Evolutionary conservation across 2,888 invertebrate genomes (phyloP), one percentile per base, ranked within the genome.

Genomic region (Clivina fossor): DNA sequence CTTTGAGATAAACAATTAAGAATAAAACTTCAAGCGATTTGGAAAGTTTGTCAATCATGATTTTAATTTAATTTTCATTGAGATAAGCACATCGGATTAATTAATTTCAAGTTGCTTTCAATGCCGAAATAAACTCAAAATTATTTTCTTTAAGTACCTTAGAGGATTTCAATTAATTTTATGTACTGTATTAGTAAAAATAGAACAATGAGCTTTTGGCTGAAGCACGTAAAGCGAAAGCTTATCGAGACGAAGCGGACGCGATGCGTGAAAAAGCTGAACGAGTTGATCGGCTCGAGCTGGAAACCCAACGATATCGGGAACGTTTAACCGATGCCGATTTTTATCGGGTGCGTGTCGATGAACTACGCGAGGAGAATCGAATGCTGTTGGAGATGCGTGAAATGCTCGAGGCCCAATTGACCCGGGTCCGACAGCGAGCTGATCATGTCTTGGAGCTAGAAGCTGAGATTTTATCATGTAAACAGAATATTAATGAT

Each of bases 171-270:
- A 40, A 26, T 51, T 24, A 35, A 49, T 51, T 32, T 54, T 57
- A 58, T 64, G 60, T 59, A 67, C 69, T 32, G n/a, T n/a, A n/a
- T n/a, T n/a, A n/a, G n/a, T n/a, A n/a, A n/a, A n/a, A n/a, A n/a
- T 66, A 86, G 80, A 85, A 86, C 68, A 77, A 80, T 61, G 83
- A 84, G 62, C 71, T 89, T 53, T 71, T 82, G 61, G 80, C 90
- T 53, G 94, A 95, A 75, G 93, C 95, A 0, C 78, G 94, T 57
- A 84, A 89, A 62, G 89, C 92, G 1, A 85, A 93, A 64, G 85
- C 88, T 0, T 91, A 93, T 67, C 80, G 93, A 60, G 98, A 98
- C 73, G 97, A 98, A 74, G 84, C 94, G 9, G 97, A 98, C 73
- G 91, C 93, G 2, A 80, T 95, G 35, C 81, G 92, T 59, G 96